Evolutionary conservation across 1,140 invertebrate genomes (phyloP).

Genomic region (Pectinophora gossypiella): DNA sequence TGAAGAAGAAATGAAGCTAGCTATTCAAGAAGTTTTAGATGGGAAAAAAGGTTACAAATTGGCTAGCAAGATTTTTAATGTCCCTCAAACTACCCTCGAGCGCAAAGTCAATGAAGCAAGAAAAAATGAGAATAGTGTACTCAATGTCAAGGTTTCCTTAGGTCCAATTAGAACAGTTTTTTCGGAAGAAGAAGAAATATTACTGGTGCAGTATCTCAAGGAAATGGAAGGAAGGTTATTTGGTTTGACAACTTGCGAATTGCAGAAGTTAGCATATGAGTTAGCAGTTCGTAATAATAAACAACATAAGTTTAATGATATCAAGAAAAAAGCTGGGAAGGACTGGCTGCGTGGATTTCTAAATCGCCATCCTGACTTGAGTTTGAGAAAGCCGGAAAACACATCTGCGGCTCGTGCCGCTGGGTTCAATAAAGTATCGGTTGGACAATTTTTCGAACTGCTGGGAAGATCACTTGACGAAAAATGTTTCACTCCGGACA

Average conservation of each 20-base stretch:
- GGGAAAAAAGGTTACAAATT: slow-evolving; percentile 15
- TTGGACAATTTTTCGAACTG: slow-evolving; percentile 1
- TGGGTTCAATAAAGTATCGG: slow-evolving; percentile 15
- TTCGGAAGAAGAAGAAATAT: slow-evolving; percentile 11
- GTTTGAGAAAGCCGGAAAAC: no score
- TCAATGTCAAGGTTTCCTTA: slow-evolving; percentile 3
- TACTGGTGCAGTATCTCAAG: slow-evolving; percentile 13
- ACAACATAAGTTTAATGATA: slow-evolving; percentile 1
- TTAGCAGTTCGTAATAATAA: slow-evolving; percentile 9
- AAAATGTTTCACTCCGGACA: slow-evolving; percentile 28
- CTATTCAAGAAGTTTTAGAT: slow-evolving; percentile 4
- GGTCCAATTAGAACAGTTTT: neutral
- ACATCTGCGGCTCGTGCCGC: slow-evolving; percentile 7
- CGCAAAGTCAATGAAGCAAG: slow-evolving; percentile 12
- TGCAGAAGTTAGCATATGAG: slow-evolving; percentile 7
- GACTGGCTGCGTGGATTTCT: slow-evolving; percentile 36
- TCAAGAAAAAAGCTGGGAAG: slow-evolving; percentile 20
- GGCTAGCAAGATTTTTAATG: slow-evolving; percentile 9
- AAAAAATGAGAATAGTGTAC: neutral
- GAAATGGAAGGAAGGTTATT: slow-evolving; percentile 20
- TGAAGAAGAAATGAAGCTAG: slow-evolving; percentile 2
- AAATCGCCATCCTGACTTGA: no score
- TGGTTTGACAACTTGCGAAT: slow-evolving; percentile 11
- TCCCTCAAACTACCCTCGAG: slow-evolving; percentile 23
- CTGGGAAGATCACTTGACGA: slow-evolving; percentile 3